These are phyloP conservation scores for Phalera bucephala DNA, from an alignment of 2,888 invertebrate species.

Conservation along the genomic window DNA sequence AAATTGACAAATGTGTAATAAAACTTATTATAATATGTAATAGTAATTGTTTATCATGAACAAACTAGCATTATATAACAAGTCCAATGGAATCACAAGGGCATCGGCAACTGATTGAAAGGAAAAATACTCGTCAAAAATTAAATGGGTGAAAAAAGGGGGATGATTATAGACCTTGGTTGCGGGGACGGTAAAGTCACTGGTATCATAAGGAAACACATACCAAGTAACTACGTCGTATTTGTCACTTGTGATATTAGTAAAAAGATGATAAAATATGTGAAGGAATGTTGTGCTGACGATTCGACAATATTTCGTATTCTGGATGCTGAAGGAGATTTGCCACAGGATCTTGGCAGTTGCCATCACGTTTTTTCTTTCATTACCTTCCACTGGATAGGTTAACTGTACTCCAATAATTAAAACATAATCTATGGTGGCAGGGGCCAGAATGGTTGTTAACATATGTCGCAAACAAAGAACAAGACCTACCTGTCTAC, in stretches of 20 bases:
- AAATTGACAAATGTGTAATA: no score
- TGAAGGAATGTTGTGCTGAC: constrained; percentile 65
- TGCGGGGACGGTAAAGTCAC: constrained; percentile 87
- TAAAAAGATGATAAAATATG: constrained; percentile 85
- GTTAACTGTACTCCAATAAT: no score
- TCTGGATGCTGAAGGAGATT: constrained; percentile 78
- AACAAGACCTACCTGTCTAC: no score
- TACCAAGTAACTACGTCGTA: constrained; percentile 71
- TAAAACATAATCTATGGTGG: no score
- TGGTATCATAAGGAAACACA: constrained; percentile 80
- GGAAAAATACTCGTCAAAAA: no score
- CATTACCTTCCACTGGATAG: constrained; percentile 89
- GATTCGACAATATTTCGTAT: constrained; percentile 62
- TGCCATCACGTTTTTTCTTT: constrained; percentile 87
- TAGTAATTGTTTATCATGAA: no score
- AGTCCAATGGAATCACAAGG: neutral
- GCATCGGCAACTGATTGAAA: no score
- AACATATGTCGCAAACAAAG: no score
- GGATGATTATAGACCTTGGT: constrained; percentile 83
- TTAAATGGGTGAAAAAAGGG: no score
- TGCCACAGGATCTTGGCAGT: constrained; percentile 63
- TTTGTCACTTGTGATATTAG: constrained; percentile 86
- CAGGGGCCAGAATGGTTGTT: no score
- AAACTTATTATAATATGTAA: no score
- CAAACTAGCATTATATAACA: neutral